A percentile compares a stretch with the other conserved stretches of the same genome.
Evolutionary conservation across 2,888 invertebrate species (phyloP).

Genomic region (Protula sp.): DNA sequence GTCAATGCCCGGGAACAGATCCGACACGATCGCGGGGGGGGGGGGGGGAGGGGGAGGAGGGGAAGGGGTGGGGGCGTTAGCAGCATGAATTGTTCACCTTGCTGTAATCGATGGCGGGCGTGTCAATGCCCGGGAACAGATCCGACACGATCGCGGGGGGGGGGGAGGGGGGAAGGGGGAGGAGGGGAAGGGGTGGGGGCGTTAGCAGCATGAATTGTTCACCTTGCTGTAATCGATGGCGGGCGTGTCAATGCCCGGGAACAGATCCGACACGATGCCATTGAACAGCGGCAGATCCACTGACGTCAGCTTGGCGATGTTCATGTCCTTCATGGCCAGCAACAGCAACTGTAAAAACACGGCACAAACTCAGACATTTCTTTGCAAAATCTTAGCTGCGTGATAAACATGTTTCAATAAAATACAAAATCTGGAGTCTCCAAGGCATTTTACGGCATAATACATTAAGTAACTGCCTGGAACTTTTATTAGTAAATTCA

Average conservation of each 20-base stretch:
- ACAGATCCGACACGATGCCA: constrained; percentile 80
- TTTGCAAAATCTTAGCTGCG: too few relatives aligned
- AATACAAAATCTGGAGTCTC: too few relatives aligned
- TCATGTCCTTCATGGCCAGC: constrained; percentile 87
- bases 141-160: constrained; percentile 84
- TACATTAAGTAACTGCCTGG: too few relatives aligned
- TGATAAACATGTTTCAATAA: too few relatives aligned
- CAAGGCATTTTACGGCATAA: too few relatives aligned
- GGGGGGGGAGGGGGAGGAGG: too few relatives aligned
- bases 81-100: constrained; percentile 57
- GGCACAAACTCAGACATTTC: too few relatives aligned
- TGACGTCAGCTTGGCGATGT: constrained; percentile 76
- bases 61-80: too few relatives aligned
- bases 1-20: constrained; percentile 76
- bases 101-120: constrained; percentile 72
- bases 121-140: constrained; percentile 73
- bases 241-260: constrained; percentile 72
- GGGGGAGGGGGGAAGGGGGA: too few relatives aligned
- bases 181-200: too few relatives aligned
- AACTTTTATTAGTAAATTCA: too few relatives aligned
- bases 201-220: constrained; percentile 11
- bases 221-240: constrained; percentile 74
- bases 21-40: constrained; percentile 81
- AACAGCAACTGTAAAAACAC: constrained; percentile 60
- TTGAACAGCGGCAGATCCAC: constrained; percentile 80